Base-by-base conservation (phyloP, 2,113 vertebrate species). In the Amblyornis subalaris region DNA sequence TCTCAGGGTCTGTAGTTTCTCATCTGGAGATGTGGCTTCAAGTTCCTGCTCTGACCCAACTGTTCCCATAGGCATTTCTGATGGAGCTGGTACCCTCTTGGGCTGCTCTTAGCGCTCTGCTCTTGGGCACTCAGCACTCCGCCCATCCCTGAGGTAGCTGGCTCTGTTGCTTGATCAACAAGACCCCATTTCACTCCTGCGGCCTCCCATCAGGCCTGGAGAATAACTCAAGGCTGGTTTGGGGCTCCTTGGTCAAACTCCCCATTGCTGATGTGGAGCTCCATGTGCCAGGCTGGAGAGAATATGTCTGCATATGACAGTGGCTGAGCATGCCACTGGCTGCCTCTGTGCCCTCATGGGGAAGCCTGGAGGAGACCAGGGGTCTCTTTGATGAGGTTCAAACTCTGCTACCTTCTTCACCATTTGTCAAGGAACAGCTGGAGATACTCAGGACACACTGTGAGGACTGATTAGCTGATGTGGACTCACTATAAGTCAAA, bases 311-410 rank as follows among this genome's bases (percentile, higher is more conserved):
- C 31, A 47, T 10, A 21, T 1, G 3, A 33, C 50, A 84, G 65
- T 2, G 1, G 20, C 42, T 31, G 15, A 45, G 10, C 0, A 0
- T n/a, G n/a, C 23, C 1, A 1, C 17, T 79, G 1, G 0, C 28
- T 85, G 36, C 22, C 57, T 24, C 29, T 7, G 2, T 40, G 12
- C 24, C 21, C 47, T 21, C 0, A 0, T 4, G 1, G 38, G 8
- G 24, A 69, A 90, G 38, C 15, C 2, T 1, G 26, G 31, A 5
- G 29, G 22, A 64, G 28, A 17, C 8, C 33, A 33, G 8, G 19
- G 24, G 7, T 44, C 33, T 57, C n/a, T 67, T 23, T 69, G 17
- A 42, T 23, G 47, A 77, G 29, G 33, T 36, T 29, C 26, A 28
- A 35, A 13, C 21, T 62, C 60, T 0, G 0, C 53, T 35, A 19